These are phyloP conservation scores for Cantharis flavilabris DNA, from an alignment of 2,888 invertebrate genomes.

Conservation along the genomic window DNA sequence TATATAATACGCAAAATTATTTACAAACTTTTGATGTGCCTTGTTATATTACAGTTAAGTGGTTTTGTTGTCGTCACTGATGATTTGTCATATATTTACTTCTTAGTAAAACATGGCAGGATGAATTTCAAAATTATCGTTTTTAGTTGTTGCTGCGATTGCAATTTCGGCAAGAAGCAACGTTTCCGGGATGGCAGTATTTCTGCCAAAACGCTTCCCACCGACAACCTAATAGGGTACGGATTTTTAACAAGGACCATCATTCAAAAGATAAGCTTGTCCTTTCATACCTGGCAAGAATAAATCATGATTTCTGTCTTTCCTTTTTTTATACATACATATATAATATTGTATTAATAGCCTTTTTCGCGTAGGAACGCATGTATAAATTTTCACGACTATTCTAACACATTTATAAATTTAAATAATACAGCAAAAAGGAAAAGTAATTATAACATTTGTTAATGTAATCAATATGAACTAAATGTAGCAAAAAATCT, in stretches of 20 bases:
- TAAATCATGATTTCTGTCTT: conserved; percentile 47
- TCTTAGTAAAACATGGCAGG: background rate
- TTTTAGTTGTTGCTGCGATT: conserved; percentile 33
- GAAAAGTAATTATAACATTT: background rate
- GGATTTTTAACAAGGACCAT: conserved; percentile 52
- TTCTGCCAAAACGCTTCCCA: conserved; percentile 35
- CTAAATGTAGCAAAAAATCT: conserved; percentile 6
- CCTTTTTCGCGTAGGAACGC: background rate
- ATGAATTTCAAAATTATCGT: conserved; percentile 27
- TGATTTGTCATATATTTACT: background rate
- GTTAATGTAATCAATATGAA: conserved; percentile 4
- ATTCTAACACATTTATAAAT: background rate
- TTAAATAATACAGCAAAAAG: background rate
- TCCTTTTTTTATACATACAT: conserved; percentile 16
- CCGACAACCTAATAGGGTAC: conserved; percentile 48
- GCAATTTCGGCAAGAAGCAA: conserved; percentile 25
- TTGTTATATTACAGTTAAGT: background rate
- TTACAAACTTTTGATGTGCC: background rate
- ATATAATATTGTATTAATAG: background rate
- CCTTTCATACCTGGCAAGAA: conserved; percentile 48
- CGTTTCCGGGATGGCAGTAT: conserved; percentile 31
- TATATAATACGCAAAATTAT: background rate
- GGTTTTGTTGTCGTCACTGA: background rate
- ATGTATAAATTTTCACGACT: background rate
- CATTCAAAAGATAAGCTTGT: conserved; percentile 52